Base-by-base conservation (phyloP, 2,797 vertebrate species). In the Okamejei kenojei region DNA sequence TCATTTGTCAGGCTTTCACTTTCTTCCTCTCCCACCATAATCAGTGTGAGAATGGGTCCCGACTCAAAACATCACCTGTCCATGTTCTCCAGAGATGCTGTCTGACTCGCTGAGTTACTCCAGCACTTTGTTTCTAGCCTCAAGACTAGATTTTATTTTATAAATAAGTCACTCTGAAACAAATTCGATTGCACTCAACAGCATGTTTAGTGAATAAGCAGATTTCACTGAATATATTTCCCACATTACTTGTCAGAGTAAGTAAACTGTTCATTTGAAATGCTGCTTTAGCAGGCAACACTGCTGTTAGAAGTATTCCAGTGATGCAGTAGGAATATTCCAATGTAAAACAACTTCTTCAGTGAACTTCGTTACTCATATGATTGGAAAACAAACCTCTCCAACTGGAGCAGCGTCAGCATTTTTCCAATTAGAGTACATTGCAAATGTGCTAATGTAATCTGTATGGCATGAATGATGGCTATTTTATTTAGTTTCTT, bases 141-240 rank as follows among this genome's bases (percentile, higher is more conserved):
- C 45, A 45, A 45, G 45, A 45, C 45, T 45, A 58, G 45, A 82
- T 45, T 13, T 17, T 38, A 1, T 82, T 82, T 38, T 82, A 10
- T 54, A 82, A 86, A 84, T 9, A 84, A 29, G 11, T 86, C 58
- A n/a, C 61, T 15, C 58, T 86, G 82, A 54, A 54, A 86, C 10
- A 86, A 86, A 63, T 86, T 86, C 82, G 63, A 26, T 63, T 13
- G 26, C 58, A 63, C 82, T 63, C 54, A 61, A 61, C 82, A 86
- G 54, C 58, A 61, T 86, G 82, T 86, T 86, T 86, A 86, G 26
- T 86, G 54, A 86, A 29, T 29, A 86, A 86, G 82, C 82, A 86
- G 26, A 58, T 86, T 86, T 63, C 54, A 86, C 58, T 86, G 82
- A 86, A 86, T 63, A 86, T 65, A 86, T 86, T 86, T 86, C 82